Evolutionary conservation across 2,888 invertebrate genomes (phyloP), one percentile per base, ranked within the genome.

Genomic region (Omphaloscelis lunosa): DNA sequence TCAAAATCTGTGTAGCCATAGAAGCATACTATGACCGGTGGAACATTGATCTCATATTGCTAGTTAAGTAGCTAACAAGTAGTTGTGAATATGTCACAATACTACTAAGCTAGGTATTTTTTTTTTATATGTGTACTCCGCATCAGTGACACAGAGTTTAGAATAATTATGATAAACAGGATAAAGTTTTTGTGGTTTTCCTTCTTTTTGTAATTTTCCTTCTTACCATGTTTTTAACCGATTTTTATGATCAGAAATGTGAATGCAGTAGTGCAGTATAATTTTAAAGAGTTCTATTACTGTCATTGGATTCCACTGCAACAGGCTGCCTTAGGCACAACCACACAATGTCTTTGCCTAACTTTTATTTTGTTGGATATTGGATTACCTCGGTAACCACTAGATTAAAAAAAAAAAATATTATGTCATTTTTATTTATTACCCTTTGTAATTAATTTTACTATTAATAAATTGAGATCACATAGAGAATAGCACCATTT

Each of bases 111-210:
- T 41, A 17, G 29, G 2, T 3, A 29, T 17, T 41, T 1, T 15
- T 4, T 20, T n/a, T 27, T 23, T 61, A 17, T 59, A 48, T 0
- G 15, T 3, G 3, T 2, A 51, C 51, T 15, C 2, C 41, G 6
- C n/a, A 51, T 51, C 3, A n/a, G 23, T 75, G 48, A 51, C 39
- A n/a, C 39, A 59, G 4, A 41, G n/a, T 51, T 74, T 39, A 73
- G 8, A 39, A 51, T 48, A 73, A 27, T 27, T 27, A 73, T 74
- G 39, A 74, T 59, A 51, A 74, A 34, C 34, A 74, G 27, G 17
- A 48, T 73, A 48, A 48, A 39, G 39, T 59, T 45, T 75, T 62
- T 62, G 29, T 20, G 9, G n/a, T 20, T 53, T 75, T 75, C 61
- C 74, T 74, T 59, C 23, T 59, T 27, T 12, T 27, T 11, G 23